Evolutionary conservation across 2,888 invertebrate genomes (phyloP).

Genomic region (Pilophorus perplexus): DNA sequence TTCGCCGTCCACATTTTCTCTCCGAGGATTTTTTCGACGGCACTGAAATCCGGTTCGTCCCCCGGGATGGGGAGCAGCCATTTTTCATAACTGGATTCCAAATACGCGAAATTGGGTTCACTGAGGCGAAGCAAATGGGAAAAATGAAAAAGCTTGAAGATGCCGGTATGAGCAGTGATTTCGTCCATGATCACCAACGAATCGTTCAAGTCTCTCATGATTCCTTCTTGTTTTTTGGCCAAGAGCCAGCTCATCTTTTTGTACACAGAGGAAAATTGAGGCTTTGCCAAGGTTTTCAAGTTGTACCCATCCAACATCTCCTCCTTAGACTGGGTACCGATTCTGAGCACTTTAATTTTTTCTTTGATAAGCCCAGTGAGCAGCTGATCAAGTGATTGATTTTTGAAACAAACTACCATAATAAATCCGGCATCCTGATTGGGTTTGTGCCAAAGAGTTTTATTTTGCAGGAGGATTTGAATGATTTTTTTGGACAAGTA

Average conservation of each 20-base stretch:
- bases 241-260: neutral
- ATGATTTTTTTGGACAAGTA: constrained; percentile 74
- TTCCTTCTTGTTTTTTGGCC: neutral
- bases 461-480: constrained; percentile 63
- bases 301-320: constrained; percentile 19
- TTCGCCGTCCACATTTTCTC: no score
- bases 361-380: constrained; percentile 64
- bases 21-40: neutral
- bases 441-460: constrained; percentile 53
- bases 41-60: neutral
- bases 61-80: neutral
- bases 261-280: neutral
- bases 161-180: neutral
- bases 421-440: constrained; percentile 58
- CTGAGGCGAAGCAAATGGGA: neutral
- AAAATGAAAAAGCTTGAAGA: neutral
- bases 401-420: constrained; percentile 73
- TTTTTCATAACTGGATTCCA: neutral
- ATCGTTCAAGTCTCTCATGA: neutral
- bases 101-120: neutral
- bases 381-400: constrained; percentile 85
- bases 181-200: neutral
- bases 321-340: constrained; percentile 55
- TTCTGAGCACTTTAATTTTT: constrained; percentile 63
- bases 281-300: neutral